Conservation (phyloP, 2,113 vertebrate species). For the Coptodon rendalli region DNA sequence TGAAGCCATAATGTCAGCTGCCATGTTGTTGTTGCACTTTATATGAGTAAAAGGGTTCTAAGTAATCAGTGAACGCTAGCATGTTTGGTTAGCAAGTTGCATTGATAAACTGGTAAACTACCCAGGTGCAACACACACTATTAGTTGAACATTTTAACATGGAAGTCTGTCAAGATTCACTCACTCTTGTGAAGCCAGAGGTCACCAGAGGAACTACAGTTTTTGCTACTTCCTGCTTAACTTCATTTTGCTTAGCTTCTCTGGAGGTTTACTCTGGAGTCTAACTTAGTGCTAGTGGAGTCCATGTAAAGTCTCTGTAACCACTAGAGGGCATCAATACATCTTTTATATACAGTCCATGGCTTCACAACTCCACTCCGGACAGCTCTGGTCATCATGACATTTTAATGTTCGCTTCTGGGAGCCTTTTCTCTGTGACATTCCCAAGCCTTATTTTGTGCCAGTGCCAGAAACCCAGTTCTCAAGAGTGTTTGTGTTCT, state of each 20-base stretch:
- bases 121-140: not conserved
- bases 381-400: not conserved
- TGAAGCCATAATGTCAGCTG: not conserved
- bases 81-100: accelerated
- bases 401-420: not conserved
- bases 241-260: not conserved
- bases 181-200: not conserved
- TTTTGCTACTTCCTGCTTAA: not conserved
- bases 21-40: not conserved
- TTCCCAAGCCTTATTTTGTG: not conserved
- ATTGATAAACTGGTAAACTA: not conserved
- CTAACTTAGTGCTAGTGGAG: too few relatives aligned
- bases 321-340: not conserved
- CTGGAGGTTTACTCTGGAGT: not conserved
- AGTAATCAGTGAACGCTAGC: not conserved
- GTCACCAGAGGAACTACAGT: not conserved
- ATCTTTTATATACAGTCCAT: not conserved
- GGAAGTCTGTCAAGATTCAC: not conserved
- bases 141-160: not conserved
- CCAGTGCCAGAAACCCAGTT: not conserved
- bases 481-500: not conserved
- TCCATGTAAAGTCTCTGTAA: not conserved
- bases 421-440: not conserved
- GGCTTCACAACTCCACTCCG: not conserved
- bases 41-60: not conserved